Evolutionary conservation across 2,113 vertebrate genomes (phyloP).

Genomic region (Sisor rabdophorus): DNA sequence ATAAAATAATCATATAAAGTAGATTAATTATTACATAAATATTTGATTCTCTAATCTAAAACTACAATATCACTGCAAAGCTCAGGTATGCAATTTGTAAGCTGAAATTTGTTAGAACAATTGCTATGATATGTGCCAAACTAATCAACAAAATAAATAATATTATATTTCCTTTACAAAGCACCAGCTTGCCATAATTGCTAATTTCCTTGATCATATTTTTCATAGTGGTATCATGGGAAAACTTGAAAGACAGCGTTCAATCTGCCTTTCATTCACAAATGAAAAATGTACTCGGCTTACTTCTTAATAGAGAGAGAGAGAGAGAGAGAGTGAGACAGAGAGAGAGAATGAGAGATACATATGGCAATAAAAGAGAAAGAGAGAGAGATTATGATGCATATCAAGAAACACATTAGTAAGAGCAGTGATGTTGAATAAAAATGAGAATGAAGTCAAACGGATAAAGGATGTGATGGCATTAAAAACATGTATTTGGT

Average conservation of each 20-base stretch:
- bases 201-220: background rate
- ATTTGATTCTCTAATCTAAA: background rate
- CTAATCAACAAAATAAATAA: background rate
- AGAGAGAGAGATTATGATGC: slow-evolving; percentile 11
- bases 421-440: slow-evolving; percentile 29
- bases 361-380: background rate
- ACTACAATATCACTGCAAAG: background rate
- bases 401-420: slow-evolving; percentile 17
- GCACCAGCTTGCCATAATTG: background rate
- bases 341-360: background rate
- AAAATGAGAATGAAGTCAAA: slow-evolving; percentile 44
- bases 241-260: background rate
- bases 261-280: background rate
- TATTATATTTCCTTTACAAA: background rate
- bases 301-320: slow-evolving; percentile 10
- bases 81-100: background rate
- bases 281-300: background rate
- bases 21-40: background rate
- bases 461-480: slow-evolving; percentile 42
- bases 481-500: slow-evolving; percentile 57
- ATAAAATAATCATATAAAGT: background rate
- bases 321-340: background rate
- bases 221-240: background rate
- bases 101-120: background rate
- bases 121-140: background rate